Base-by-base conservation (phyloP, 2,113 vertebrate genomes). In the Mesocricetus auratus region DNA sequence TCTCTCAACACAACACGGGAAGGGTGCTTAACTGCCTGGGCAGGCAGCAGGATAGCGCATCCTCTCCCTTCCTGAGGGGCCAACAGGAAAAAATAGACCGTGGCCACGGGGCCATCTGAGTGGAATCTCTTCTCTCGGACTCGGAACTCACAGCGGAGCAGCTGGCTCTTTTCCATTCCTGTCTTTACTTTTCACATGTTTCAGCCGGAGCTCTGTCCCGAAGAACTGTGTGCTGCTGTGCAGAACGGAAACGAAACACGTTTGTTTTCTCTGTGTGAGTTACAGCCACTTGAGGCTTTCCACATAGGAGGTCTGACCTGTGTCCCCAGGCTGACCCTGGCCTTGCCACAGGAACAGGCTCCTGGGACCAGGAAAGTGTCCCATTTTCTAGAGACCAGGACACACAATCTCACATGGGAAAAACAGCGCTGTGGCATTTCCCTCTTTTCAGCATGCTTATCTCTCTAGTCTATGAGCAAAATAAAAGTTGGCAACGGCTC, bases 231-330 rank as follows among this genome's bases (percentile, higher is more conserved):
- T 50, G 73, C 91, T 71, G 95, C 82, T 90, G 93, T 74, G 58
- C 77, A 36, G 93, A 24, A 68, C 56, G 24, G 73, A 47, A 82
- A 86, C 64, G 0, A 42, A 82, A 86, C 74, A 1, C 93, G 95
- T 96, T 96, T 97, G 97, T 94, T 97, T 97, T 95, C 69, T 81
- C 83, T 91, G 42, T 82, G 85, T 96, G 95, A 97, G 91, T 96
- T 94, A 94, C 85, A 97, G 64, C 96, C 96, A 93, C 93, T 97
- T 21, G 88, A 97, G 88, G 97, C 74, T 94, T 96, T 96, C 95
- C 93, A 56, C 13, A 85, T 31, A 24, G 97, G 95, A 92, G 96
- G 92, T 93, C 87, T 89, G 95, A 93, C 89, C 50, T 0, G 33
- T 50, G 90, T 92, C 96, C 96, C 22, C 1, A 74, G 90, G 95